A percentile compares a stretch with the other conserved stretches of the same genome.
Conservation (phyloP, 2,888 invertebrate species). For the Pyrochroa serraticornis region DNA sequence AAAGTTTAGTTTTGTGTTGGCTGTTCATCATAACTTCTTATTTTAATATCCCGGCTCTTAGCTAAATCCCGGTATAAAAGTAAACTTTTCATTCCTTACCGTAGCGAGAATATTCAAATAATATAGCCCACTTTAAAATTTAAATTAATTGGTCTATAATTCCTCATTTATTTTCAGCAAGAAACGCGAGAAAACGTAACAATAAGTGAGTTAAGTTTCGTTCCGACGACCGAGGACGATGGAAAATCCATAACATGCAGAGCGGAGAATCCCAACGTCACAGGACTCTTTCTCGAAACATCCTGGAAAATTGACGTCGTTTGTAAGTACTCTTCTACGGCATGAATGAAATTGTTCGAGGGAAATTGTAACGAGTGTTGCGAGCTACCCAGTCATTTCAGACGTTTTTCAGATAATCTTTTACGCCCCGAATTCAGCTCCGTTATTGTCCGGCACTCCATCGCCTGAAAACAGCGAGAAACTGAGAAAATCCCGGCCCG, state of each 20-base stretch:
- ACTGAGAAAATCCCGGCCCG: no score
- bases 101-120: constrained; percentile 41
- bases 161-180: constrained; percentile 65
- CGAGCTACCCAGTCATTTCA: background rate
- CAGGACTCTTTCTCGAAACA: constrained; percentile 80
- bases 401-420: background rate
- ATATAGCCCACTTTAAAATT: constrained; percentile 44
- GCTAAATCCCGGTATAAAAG: constrained; percentile 34
- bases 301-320: constrained; percentile 89
- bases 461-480: no score
- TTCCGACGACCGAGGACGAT: constrained; percentile 87
- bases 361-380: constrained; percentile 8
- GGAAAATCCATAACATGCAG: constrained; percentile 87
- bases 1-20: constrained; percentile 27
- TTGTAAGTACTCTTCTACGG: constrained; percentile 70
- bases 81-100: constrained; percentile 39
- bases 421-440: no score
- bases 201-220: constrained; percentile 85
- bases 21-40: constrained; percentile 39
- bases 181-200: constrained; percentile 82
- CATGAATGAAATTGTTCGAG: constrained; percentile 10
- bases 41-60: constrained; percentile 38
- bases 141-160: constrained; percentile 49
- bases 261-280: constrained; percentile 90
- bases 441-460: no score